Evolutionary conservation across 2,888 invertebrate species (phyloP).

Genomic region (Helicoverpa assulta): DNA sequence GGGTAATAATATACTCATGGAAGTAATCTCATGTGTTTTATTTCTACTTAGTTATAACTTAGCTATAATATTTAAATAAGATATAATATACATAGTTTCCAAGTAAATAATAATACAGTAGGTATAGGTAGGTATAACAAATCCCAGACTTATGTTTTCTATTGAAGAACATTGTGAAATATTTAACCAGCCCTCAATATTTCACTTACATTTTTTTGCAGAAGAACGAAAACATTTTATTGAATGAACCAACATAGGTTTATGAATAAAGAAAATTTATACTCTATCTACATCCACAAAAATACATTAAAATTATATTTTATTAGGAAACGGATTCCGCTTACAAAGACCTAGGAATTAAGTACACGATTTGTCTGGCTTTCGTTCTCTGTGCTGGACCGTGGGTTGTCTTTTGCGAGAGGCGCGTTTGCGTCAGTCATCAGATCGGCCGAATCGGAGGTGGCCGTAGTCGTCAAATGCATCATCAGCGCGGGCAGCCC

Average conservation of each 20-base stretch:
- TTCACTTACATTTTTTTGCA: constrained; percentile 57
- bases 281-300: constrained; percentile 20
- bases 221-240: background rate
- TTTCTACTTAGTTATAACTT: constrained; percentile 59
- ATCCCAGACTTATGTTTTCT: background rate
- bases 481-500: constrained; percentile 88
- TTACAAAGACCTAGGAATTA: constrained; percentile 38
- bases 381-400: constrained; percentile 52
- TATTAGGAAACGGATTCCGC: constrained; percentile 23
- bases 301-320: constrained; percentile 4
- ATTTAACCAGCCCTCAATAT: constrained; percentile 81
- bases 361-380: constrained; percentile 58
- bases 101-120: no score
- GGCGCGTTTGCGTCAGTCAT: constrained; percentile 77
- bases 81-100: no score
- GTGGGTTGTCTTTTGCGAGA: constrained; percentile 58
- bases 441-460: constrained; percentile 92
- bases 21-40: constrained; percentile 70
- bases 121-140: background rate
- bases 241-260: background rate
- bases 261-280: background rate
- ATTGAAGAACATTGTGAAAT: constrained; percentile 64
- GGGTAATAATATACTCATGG: constrained; percentile 84
- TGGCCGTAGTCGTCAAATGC: constrained; percentile 94
- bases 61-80: background rate